Base-by-base conservation (phyloP, 2,797 vertebrate species). In the Lindbergichthys nudifrons region DNA sequence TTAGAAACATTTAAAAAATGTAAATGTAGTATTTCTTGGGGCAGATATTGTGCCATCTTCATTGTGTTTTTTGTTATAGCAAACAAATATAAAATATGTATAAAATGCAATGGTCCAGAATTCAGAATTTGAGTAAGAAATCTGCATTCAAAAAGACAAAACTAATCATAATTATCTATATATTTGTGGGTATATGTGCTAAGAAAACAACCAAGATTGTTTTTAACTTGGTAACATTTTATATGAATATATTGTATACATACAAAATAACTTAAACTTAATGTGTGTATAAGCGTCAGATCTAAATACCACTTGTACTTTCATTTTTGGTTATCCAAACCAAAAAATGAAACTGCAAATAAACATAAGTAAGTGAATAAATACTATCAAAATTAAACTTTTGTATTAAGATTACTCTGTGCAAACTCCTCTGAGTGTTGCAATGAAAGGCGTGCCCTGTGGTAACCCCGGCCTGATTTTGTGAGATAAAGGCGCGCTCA, bases 401-500 rank as follows among this genome's bases (percentile, higher is more conserved):
- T 21, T 41, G 14, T 57, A 9, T 32, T 13, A 12, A 52, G 19
- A 53, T 8, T 11, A 3, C 21, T 47, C 8, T 36, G 59, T 41
- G 56, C 54, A 46, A 2, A 10, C 23, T 16, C 16, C 39, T n/a
- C 50, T 65, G 10, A 58, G 30, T 36, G 42, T 21, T 58, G 57
- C 50, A 18, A 1, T 23, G 39, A 45, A 13, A 5, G 13, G 10
- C 3, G 14, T 39, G 18, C 23, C 7, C 56, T 39, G 21, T 50
- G 10, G 43, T 71, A 64, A 67, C 10, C 15, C 8, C 11, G 18
- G 10, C 50, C 50, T 47, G 23, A 57, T 54, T 52, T 64, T 5
- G n/a, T 59, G 43, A 74, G 16, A 51, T 70, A 75, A 54, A 5
- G 45, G 12, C 1, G 2, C 0, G 3, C 66, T 86, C 54, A 70